These are phyloP conservation scores for Hyles lineata DNA, from an alignment of 2,888 invertebrate species.

Conservation along the genomic window DNA sequence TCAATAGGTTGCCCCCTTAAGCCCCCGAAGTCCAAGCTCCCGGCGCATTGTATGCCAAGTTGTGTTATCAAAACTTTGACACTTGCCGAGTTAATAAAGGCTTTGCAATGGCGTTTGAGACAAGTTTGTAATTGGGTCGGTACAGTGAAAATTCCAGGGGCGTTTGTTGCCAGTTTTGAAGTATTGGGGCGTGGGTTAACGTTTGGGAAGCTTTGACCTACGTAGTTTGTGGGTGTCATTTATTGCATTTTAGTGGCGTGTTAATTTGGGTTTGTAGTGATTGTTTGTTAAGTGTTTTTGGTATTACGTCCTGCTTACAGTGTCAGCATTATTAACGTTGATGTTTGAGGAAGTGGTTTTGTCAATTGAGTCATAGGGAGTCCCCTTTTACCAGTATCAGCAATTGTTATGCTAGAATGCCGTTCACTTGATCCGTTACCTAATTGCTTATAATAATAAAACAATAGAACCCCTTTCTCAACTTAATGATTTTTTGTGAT, in stretches of 20 bases:
- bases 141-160: conserved; percentile 18
- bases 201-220: background rate
- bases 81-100: conserved; percentile 42
- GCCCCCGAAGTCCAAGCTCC: background rate
- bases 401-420: too few relatives aligned
- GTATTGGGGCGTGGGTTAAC: background rate
- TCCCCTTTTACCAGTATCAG: too few relatives aligned
- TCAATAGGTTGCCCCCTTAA: background rate
- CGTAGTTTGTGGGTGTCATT: background rate
- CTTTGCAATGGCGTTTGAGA: conserved; percentile 37
- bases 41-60: background rate
- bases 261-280: background rate
- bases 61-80: conserved; percentile 49
- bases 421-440: too few relatives aligned
- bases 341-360: too few relatives aligned
- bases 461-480: too few relatives aligned
- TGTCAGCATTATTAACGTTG: too few relatives aligned
- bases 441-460: too few relatives aligned
- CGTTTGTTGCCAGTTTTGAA: background rate
- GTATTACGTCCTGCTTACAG: too few relatives aligned
- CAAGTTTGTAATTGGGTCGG: conserved; percentile 39
- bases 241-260: background rate
- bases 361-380: too few relatives aligned
- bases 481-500: background rate
- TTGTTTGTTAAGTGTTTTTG: background rate